A percentile compares a stretch with the other conserved stretches of the same genome.
Conservation (phyloP, 2,113 vertebrate genomes). For the Cyanoderma ruficeps region DNA sequence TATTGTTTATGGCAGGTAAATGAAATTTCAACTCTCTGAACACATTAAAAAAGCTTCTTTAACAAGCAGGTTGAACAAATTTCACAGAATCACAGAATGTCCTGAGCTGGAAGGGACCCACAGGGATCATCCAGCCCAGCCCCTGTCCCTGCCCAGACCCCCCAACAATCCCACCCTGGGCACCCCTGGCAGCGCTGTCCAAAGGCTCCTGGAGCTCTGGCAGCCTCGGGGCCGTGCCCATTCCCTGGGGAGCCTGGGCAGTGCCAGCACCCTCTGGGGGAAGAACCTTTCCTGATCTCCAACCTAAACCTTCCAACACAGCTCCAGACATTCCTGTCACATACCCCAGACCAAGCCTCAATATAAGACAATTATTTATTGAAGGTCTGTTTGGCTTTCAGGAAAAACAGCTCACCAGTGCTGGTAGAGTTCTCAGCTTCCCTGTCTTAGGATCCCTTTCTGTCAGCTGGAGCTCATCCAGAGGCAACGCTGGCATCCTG, state of each 20-base stretch:
- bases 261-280: neutral
- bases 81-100: neutral
- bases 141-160: neutral
- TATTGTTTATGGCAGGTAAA: neutral
- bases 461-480: slow-evolving; percentile 89
- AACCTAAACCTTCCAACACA: neutral
- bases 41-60: neutral
- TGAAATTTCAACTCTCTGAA: neutral
- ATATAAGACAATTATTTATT: neutral
- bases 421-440: slow-evolving; percentile 82
- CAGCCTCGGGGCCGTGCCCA: neutral
- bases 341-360: neutral
- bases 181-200: neutral
- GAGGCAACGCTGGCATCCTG: slow-evolving; percentile 79
- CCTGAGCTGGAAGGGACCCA: neutral
- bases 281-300: neutral
- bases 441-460: slow-evolving; percentile 78
- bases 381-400: neutral
- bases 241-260: neutral
- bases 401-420: slow-evolving; percentile 82
- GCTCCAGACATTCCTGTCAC: neutral
- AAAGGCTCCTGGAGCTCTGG: neutral
- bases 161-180: neutral
- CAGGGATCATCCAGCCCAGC: accelerated
- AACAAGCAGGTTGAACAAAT: neutral